Base-by-base conservation (phyloP, 2,888 invertebrate species). In the Linnaemya tessellans region DNA sequence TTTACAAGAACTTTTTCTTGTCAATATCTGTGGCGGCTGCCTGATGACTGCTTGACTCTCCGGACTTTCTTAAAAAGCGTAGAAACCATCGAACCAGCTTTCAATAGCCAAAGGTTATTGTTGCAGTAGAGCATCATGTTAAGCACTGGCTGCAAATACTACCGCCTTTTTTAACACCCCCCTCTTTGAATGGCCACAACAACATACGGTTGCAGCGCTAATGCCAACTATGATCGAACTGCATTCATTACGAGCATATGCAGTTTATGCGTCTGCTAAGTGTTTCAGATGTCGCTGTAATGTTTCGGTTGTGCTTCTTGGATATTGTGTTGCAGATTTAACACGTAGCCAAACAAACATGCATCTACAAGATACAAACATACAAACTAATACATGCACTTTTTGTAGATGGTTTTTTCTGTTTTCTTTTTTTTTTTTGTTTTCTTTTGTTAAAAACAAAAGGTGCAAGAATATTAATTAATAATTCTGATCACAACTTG, bases 401-500 rank as follows among this genome's bases (percentile, higher is more conserved):
- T 60, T n/a, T 71, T 70, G 67, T 41, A 67, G 79, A 13, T 68
- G 38, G 8, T 68, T 51, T 46, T 54, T 68, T 51, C 35, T 38
- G 43, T 25, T 80, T 18, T 20, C n/a, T 60, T 20, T 65, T 62
- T 54, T 49, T 70, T 81, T 56, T 56, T 30, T 30, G 30, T 30
- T 30, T 30, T 30, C 30, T 30, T 58, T 18, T 35, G 35, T 84
- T 86, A 80, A 86, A 65, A 80, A 74, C 75, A 84, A 88, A 88
- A 91, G 92, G 91, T 92, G 92, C 91, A 91, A 91, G 91, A 92
- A 92, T 92, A 91, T 92, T 92, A 92, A 91, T 91, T 92, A 91
- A 88, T 89, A 90, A 92, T 91, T 92, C 90, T 88, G 89, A 90
- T 89, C 90, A 90, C 90, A 90, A 89, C 88, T 90, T 89, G 87